Evolutionary conservation across 2,888 invertebrate genomes (phyloP), one percentile per base, ranked within the genome.

Genomic region (Erebia ligea): DNA sequence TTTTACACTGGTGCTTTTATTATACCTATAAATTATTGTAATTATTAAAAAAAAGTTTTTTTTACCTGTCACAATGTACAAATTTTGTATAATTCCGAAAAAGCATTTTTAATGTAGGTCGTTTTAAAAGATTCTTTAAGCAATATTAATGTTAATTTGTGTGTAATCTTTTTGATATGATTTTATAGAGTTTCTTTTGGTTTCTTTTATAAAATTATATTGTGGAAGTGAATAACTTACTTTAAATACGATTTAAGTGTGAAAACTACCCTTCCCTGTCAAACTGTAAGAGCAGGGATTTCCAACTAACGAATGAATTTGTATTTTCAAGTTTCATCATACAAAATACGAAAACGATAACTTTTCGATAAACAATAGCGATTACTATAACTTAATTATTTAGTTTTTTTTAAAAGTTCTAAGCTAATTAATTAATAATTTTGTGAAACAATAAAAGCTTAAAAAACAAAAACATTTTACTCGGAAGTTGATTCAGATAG

Each of bases 81-180:
- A 78, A 77, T 74, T 73, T 61, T 75, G 56, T 80, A 81, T 81
- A 81, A 90, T 90, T 90, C 90, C 90, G 80, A 77, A 65, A 80
- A 85, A 84, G 90, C 90, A 90, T 90, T 90, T 90, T 90, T 90
- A 90, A 81, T 70, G 70, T 73, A 71, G 78, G 64, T 67, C 59
- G 69, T 76, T 77, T 80, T 78, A 76, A 78, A 80, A 69, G 70
- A 76, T 72, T 76, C 67, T 77, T 73, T 75, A 76, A 73, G 76
- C 74, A 70, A 70, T 72, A 72, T 63, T 72, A 74, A 72, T 74
- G 72, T 72, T 74, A 74, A 69, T 70, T 74, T 74, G 70, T 74
- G 72, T 69, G 73, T 77, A 76, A 70, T 75, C 21, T 57, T 70
- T 76, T 76, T 78, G 74, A 76, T 74, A 73, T 73, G 61, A 59